phyloP scores from a whole-genome alignment of 2,888 invertebrate genomes.

The Melieria crassipennis region DNA sequence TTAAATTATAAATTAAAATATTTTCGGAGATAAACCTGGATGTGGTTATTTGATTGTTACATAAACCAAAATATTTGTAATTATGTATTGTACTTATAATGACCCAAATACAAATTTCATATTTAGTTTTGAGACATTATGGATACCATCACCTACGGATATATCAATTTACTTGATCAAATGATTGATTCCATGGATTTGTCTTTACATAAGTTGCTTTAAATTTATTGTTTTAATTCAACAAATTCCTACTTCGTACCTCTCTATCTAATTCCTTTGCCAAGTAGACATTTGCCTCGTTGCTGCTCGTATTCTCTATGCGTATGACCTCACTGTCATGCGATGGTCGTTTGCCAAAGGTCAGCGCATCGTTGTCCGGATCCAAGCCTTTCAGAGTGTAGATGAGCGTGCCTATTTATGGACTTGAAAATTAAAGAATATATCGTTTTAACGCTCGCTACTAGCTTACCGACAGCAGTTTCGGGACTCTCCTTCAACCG shows the following conservation, averaged over 20 bases:
- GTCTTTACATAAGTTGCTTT: too few species aligned
- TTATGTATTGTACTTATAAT: too few species aligned
- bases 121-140: too few species aligned
- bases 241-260: conserved; percentile 66
- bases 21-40: too few species aligned
- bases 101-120: too few species aligned
- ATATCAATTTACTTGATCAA: too few species aligned
- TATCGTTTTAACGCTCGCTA: background rate
- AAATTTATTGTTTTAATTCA: background rate
- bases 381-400: conserved; percentile 85
- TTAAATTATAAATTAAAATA: too few species aligned
- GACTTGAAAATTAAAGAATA: conserved; percentile 1
- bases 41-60: too few species aligned
- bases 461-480: conserved; percentile 81
- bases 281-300: conserved; percentile 88
- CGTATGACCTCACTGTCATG: conserved; percentile 84
- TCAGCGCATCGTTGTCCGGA: conserved; percentile 84
- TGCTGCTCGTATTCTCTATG: conserved; percentile 81
- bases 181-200: too few species aligned
- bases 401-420: conserved; percentile 76
- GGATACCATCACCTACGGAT: too few species aligned
- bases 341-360: conserved; percentile 84
- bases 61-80: too few species aligned
- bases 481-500: conserved; percentile 88
- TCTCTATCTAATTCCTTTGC: conserved; percentile 91